These are phyloP conservation scores for Pimpla rufipes DNA, from an alignment of 2,888 invertebrate genomes.

Conservation along the genomic window DNA sequence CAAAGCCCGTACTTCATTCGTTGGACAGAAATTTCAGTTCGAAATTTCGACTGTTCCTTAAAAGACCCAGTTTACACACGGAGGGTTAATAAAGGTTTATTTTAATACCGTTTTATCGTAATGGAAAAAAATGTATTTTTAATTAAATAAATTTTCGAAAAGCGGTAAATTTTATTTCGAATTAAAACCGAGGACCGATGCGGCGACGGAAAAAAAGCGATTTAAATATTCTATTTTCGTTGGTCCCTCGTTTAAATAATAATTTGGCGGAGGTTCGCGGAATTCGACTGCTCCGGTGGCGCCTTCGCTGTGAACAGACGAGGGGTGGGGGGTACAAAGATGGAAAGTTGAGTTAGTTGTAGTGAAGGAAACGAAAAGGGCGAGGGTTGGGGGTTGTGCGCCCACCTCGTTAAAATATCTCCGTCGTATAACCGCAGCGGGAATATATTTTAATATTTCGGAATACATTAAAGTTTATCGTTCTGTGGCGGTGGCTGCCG, in stretches of 20 bases:
- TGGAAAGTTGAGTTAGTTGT: constrained; percentile 45
- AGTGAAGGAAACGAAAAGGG: constrained; percentile 48
- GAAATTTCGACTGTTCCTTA: too few species aligned
- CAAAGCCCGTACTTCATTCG: too few species aligned
- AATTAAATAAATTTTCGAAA: too few species aligned
- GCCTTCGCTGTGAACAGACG: constrained; percentile 6
- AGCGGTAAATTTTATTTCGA: too few species aligned
- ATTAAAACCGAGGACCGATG: neutral
- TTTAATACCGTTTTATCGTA: too few species aligned
- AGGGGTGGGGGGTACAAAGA: constrained; percentile 16
- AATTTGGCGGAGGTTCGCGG: constrained; percentile 23
- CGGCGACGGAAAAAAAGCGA: constrained; percentile 2
- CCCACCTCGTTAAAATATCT: constrained; percentile 83
- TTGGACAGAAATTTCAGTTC: too few species aligned
- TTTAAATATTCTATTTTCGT: constrained; percentile 37
- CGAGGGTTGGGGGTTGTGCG: constrained; percentile 29
- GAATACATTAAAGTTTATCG: constrained; percentile 85
- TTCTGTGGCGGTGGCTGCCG: constrained; percentile 66
- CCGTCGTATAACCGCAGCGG: constrained; percentile 79
- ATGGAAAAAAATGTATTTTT: too few species aligned
- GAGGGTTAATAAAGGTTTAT: too few species aligned
- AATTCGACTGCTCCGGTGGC: constrained; percentile 13
- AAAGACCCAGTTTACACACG: too few species aligned
- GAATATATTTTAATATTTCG: constrained; percentile 85
- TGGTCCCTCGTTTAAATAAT: constrained; percentile 37